Evolutionary conservation across 2,888 invertebrate genomes (phyloP).

Genomic region (Linnaemya vulpina): DNA sequence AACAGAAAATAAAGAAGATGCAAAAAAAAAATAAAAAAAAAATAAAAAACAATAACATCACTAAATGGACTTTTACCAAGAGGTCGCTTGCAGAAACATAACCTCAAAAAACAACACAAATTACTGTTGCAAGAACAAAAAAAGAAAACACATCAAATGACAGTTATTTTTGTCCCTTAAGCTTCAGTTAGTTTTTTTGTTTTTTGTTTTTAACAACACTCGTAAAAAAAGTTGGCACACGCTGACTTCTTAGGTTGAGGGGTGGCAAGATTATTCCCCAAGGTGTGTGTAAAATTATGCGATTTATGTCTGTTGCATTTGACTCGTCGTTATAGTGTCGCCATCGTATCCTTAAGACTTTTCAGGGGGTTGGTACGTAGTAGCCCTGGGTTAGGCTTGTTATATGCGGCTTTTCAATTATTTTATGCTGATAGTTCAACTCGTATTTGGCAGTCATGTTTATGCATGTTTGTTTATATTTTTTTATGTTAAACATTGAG

Average conservation of each 20-base stretch:
- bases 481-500: conserved; percentile 46
- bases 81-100: conserved; percentile 62
- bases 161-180: conserved; percentile 62
- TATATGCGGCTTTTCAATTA: conserved; percentile 49
- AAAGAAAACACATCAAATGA: conserved; percentile 54
- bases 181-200: conserved; percentile 42
- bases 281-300: conserved; percentile 74
- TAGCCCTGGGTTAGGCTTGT: conserved; percentile 70
- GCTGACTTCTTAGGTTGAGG: not conserved
- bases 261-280: conserved; percentile 70
- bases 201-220: conserved; percentile 40
- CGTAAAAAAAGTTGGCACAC: conserved; percentile 54
- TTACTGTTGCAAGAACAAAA: conserved; percentile 50
- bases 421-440: conserved; percentile 15
- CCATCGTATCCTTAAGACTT: conserved; percentile 48
- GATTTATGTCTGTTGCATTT: conserved; percentile 72
- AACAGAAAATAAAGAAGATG: too few relatives aligned
- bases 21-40: too few relatives aligned
- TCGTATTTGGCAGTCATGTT: conserved; percentile 40
- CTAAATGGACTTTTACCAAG: conserved; percentile 35
- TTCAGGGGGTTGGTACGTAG: conserved; percentile 55
- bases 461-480: conserved; percentile 36
- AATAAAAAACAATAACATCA: conserved; percentile 16
- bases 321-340: conserved; percentile 25
- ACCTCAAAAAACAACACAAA: conserved; percentile 67